Conservation (phyloP, 2,888 invertebrate genomes). For the Entomobrya proxima region DNA sequence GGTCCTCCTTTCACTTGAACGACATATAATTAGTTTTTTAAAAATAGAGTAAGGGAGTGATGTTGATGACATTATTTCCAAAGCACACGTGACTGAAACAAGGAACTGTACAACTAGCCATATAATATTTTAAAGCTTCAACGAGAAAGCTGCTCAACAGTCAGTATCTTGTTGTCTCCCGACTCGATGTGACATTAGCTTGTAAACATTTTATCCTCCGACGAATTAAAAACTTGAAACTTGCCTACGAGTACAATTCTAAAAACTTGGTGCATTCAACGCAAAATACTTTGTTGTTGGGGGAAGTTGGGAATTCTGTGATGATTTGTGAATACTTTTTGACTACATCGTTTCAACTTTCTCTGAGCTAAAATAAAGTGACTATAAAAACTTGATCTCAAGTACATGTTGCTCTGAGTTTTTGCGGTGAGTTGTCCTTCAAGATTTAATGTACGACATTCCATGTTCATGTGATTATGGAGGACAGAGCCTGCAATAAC, state of each 20-base stretch:
- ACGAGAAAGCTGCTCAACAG: background rate
- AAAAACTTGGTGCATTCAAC: background rate
- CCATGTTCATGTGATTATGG: slow-evolving; percentile 26
- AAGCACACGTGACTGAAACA: too few relatives aligned
- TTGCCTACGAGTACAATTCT: background rate
- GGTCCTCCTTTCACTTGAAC: background rate
- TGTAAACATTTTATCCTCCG: too few relatives aligned
- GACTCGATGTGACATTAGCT: background rate
- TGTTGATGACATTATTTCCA: background rate
- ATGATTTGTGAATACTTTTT: too few relatives aligned
- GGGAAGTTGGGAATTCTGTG: too few relatives aligned
- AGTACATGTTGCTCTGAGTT: too few relatives aligned
- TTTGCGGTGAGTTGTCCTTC: background rate
- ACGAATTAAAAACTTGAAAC: background rate
- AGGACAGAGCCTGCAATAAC: slow-evolving; percentile 42
- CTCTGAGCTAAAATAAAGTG: too few relatives aligned
- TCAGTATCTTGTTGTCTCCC: background rate
- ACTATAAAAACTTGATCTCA: too few relatives aligned
- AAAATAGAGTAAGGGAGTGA: background rate
- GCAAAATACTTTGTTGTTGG: too few relatives aligned
- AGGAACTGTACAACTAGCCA: too few relatives aligned
- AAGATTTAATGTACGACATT: slow-evolving; percentile 29
- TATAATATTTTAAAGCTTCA: too few relatives aligned
- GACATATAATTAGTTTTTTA: background rate
- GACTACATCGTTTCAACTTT: too few relatives aligned